These are phyloP conservation scores for Tamias sibiricus DNA, from an alignment of 2,113 vertebrate species.

Conservation along the genomic window DNA sequence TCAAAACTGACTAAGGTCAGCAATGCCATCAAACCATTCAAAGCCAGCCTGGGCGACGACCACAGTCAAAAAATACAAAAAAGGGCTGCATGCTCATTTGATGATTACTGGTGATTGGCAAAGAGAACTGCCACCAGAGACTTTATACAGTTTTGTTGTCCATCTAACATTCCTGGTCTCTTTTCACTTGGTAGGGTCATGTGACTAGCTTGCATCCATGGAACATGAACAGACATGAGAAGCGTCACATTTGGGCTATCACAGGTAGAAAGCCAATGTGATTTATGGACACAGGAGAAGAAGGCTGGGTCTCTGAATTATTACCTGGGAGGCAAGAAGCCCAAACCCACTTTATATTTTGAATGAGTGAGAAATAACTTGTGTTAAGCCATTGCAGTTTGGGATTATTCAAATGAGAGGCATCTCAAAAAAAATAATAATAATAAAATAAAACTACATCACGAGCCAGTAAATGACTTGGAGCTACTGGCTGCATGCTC, in stretches of 20 bases:
- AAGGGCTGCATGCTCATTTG: not conserved
- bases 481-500: not conserved
- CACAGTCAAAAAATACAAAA: not conserved
- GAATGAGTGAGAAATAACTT: not conserved
- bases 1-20: too few relatives aligned
- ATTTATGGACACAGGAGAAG: not conserved
- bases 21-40: too few relatives aligned
- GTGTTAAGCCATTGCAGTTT: not conserved
- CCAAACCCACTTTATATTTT: not conserved
- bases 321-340: not conserved
- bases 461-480: not conserved
- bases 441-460: not conserved
- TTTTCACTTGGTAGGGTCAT: not conserved
- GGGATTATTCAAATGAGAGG: not conserved
- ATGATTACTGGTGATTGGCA: not conserved
- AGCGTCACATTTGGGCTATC: not conserved
- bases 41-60: too few relatives aligned
- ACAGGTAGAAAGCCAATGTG: not conserved
- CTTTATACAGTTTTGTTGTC: not conserved
- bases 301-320: not conserved
- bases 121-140: not conserved
- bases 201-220: not conserved
- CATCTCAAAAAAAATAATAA: not conserved
- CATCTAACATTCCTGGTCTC: not conserved
- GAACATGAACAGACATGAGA: not conserved